These are phyloP conservation scores for Eucidaris tribuloides DNA, from an alignment of 35 echinoderm and acorn worm species.

Conservation along the genomic window DNA sequence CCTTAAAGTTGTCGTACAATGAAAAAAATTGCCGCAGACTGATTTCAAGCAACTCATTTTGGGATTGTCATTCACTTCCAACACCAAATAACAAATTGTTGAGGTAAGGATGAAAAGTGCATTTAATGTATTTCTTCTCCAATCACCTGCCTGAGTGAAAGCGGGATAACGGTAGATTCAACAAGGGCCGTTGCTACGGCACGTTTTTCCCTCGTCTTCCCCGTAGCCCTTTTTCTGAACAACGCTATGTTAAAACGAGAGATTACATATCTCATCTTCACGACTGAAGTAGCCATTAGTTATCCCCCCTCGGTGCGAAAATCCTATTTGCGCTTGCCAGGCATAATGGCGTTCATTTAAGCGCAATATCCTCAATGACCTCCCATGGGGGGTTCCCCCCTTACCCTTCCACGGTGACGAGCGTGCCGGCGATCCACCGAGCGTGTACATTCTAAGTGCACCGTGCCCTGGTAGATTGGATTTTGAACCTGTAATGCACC, in stretches of 20 bases:
- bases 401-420: not conserved
- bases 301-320: constrained; percentile 29
- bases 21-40: too few species aligned
- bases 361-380: constrained; percentile 27
- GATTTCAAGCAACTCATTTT: too few species aligned
- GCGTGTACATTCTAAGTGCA: not conserved
- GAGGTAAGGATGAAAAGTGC: not conserved
- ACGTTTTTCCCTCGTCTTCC: constrained; percentile 4
- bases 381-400: constrained; percentile 22
- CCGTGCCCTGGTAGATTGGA: constrained; percentile 7
- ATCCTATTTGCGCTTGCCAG: constrained; percentile 25
- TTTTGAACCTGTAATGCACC: constrained; percentile 23
- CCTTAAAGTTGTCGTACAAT: too few species aligned
- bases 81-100: not conserved
- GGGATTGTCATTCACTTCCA: not conserved
- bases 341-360: constrained; percentile 25
- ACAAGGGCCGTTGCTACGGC: constrained; percentile 7
- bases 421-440: not conserved
- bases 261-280: constrained; percentile 31
- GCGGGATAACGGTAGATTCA: constrained; percentile 14
- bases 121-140: constrained; percentile 3
- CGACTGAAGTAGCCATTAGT: constrained; percentile 24
- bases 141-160: constrained; percentile 2
- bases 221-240: constrained; percentile 8
- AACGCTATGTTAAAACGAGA: constrained; percentile 25